phyloP scores from a whole-genome alignment of 2,113 vertebrate genomes.

The Pluvialis apricaria region DNA sequence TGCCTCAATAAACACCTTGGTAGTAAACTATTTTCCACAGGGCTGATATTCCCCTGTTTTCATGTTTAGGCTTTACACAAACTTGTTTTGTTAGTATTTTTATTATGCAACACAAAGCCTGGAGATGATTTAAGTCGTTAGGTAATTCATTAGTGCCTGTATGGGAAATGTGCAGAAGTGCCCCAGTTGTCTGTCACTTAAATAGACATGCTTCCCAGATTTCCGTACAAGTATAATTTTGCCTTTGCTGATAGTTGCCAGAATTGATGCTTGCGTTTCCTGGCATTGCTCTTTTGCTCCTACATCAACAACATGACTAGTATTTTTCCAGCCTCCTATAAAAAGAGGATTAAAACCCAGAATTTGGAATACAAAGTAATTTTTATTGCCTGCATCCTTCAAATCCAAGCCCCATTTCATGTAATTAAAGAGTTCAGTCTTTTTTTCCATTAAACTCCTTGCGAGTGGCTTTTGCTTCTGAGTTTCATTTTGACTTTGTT shows the following conservation, averaged over 20 bases:
- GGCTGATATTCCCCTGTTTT: not conserved
- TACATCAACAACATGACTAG: not conserved
- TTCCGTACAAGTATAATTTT: not conserved
- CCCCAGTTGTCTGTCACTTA: not conserved
- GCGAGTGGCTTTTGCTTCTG: not conserved
- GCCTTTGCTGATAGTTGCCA: not conserved
- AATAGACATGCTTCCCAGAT: not conserved
- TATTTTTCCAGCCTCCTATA: not conserved
- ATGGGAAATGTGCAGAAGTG: not conserved
- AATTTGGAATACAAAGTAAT: not conserved
- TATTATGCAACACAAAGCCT: not conserved
- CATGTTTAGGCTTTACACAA: not conserved
- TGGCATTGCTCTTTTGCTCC: not conserved
- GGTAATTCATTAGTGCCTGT: constrained; percentile 30
- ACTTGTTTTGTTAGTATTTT: not conserved
- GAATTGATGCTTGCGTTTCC: not conserved
- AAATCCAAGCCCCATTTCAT: not conserved
- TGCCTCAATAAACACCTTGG: not conserved
- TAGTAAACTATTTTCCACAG: not conserved
- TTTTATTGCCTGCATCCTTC: not conserved
- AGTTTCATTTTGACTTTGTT: not conserved
- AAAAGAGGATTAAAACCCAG: not conserved
- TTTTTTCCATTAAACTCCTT: not conserved
- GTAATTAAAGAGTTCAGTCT: not conserved
- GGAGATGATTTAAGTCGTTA: not conserved